Evolutionary conservation across 2,113 vertebrate genomes (phyloP).

Genomic region (Nettapus auritus): DNA sequence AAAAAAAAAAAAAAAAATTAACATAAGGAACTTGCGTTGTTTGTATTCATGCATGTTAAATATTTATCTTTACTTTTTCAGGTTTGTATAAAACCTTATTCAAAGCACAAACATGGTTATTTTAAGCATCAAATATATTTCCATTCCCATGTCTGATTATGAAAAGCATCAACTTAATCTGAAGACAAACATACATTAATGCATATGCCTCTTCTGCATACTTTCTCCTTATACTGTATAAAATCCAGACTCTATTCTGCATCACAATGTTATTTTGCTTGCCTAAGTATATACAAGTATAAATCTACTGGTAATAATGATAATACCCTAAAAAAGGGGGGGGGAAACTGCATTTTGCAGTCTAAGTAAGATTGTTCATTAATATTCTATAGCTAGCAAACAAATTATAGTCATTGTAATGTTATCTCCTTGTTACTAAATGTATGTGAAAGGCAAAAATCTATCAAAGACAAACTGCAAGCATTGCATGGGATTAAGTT

Average conservation of each 20-base stretch:
- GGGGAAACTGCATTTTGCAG: background rate
- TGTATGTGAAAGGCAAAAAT: background rate
- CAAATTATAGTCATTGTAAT: background rate
- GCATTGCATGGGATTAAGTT: background rate
- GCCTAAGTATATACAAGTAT: background rate
- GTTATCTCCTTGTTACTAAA: background rate
- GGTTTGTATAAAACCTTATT: background rate
- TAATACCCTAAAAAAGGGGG: background rate
- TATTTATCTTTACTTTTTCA: background rate
- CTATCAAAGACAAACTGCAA: background rate
- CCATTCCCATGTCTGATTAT: background rate
- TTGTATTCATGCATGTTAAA: background rate
- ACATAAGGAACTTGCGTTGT: background rate
- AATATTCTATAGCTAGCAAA: background rate
- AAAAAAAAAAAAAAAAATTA: constrained; percentile 1
- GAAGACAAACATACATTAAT: background rate
- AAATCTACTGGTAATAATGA: background rate
- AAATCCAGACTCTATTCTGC: background rate
- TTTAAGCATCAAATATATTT: background rate
- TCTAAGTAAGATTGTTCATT: background rate
- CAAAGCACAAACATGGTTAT: background rate
- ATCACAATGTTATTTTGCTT: background rate
- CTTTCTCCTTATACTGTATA: background rate
- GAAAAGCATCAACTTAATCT: background rate
- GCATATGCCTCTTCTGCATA: background rate